Conservation (phyloP, 2,888 invertebrate species). For the Philonicus albiceps region DNA sequence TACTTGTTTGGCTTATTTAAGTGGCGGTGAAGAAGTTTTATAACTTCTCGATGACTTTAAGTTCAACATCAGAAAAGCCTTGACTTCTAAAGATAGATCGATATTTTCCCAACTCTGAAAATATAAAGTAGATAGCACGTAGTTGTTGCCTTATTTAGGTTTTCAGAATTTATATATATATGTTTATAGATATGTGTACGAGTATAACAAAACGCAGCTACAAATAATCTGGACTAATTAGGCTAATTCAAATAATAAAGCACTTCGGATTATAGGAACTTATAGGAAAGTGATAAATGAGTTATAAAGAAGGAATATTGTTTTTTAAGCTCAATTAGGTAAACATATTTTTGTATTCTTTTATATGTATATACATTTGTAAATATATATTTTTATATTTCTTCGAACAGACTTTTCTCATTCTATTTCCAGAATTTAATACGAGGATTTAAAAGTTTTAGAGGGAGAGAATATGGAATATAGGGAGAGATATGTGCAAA, state of each 20-base stretch:
- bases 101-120: neutral
- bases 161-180: neutral
- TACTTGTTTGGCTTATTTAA: neutral
- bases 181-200: neutral
- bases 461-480: too few relatives aligned
- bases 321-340: neutral
- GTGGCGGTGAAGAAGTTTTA: neutral
- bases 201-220: neutral
- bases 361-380: too few relatives aligned
- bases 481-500: too few relatives aligned
- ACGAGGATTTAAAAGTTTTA: too few relatives aligned
- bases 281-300: neutral
- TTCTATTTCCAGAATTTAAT: too few relatives aligned
- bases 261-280: neutral
- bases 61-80: neutral
- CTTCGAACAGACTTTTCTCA: too few relatives aligned
- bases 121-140: too few relatives aligned
- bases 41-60: neutral
- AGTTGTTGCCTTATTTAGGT: neutral
- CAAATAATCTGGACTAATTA: neutral
- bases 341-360: too few relatives aligned
- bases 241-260: neutral
- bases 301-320: neutral
- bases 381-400: too few relatives aligned
- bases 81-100: neutral